A percentile compares a stretch with the other conserved stretches of the same genome.
Evolutionary conservation across 2,888 invertebrate species (phyloP).

Genomic region (Stegophylla sp.): DNA sequence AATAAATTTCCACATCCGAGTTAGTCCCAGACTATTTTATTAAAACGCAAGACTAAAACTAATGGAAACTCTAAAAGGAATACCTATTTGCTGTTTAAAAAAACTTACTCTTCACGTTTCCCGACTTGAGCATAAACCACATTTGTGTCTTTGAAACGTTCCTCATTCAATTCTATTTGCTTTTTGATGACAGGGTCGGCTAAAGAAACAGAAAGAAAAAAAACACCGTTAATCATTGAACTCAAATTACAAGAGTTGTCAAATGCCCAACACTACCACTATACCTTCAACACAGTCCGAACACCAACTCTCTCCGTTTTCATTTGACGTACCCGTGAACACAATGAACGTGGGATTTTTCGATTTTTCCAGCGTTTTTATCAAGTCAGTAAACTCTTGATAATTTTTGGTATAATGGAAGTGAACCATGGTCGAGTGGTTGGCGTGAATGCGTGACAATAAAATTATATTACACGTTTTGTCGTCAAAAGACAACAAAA

Average conservation of each 20-base stretch:
- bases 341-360: constrained; percentile 68
- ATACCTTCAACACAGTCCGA: constrained; percentile 84
- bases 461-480: neutral
- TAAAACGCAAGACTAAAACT: too few species aligned
- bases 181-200: constrained; percentile 40
- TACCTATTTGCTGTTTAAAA: too few species aligned
- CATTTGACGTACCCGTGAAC: constrained; percentile 73
- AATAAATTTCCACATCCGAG: too few species aligned
- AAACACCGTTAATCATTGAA: neutral
- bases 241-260: neutral
- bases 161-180: constrained; percentile 22
- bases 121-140: constrained; percentile 44
- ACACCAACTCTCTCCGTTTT: constrained; percentile 83
- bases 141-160: constrained; percentile 27
- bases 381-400: constrained; percentile 60
- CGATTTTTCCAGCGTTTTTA: constrained; percentile 67
- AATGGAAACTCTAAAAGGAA: too few species aligned
- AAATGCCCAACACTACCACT: neutral
- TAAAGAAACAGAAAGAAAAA: neutral
- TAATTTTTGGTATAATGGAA: constrained; percentile 27
- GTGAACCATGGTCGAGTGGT: constrained; percentile 14
- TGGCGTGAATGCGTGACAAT: too few species aligned
- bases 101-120: constrained; percentile 54
- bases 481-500: too few species aligned
- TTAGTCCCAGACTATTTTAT: too few species aligned